phyloP scores from a whole-genome alignment of 2,113 vertebrate genomes.

The Myotis davidii region DNA sequence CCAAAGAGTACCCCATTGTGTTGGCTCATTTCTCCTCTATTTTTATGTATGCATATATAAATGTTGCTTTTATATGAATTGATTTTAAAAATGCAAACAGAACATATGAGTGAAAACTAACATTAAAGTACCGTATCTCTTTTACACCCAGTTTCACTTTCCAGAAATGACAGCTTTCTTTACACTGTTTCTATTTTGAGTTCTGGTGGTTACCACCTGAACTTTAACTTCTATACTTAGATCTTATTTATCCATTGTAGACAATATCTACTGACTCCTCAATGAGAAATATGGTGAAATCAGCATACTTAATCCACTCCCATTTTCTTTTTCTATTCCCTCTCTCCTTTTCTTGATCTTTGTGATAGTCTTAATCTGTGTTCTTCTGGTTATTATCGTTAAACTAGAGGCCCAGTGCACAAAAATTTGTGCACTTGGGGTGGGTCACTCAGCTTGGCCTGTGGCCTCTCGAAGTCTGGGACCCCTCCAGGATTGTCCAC shows the following conservation, averaged over 20 bases:
- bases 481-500: too few relatives aligned
- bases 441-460: too few relatives aligned
- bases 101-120: background rate
- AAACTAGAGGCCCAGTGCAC: background rate
- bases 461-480: too few relatives aligned
- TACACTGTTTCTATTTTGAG: background rate
- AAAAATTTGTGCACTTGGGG: too few relatives aligned
- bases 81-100: slow-evolving; percentile 6
- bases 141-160: background rate
- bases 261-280: background rate
- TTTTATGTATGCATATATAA: background rate
- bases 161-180: background rate
- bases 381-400: slow-evolving; percentile 26
- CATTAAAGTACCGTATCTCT: background rate
- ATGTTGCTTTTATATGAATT: background rate
- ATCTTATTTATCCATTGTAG: background rate
- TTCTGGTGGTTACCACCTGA: background rate
- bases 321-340: background rate
- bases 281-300: background rate
- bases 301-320: background rate
- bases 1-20: background rate
- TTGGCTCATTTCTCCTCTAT: background rate
- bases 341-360: background rate
- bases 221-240: background rate
- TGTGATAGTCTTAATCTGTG: background rate